Percentiles rank a stretch among this genome's conserved stretches.
phyloP scores from a whole-genome alignment of 2,113 vertebrate species.

The Phaetusa simplex region DNA sequence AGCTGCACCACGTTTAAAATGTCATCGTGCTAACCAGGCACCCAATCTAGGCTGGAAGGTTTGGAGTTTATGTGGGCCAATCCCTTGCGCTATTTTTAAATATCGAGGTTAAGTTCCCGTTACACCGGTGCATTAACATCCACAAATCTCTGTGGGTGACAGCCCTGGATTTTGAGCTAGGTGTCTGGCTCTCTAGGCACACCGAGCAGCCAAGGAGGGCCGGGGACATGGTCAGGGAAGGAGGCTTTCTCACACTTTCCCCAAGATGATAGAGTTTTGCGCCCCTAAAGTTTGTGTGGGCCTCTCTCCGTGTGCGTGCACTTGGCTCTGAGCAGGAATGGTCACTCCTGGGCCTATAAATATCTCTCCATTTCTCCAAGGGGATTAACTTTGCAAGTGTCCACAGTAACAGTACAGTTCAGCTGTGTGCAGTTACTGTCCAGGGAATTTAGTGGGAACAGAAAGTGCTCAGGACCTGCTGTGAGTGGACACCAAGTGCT shows the following conservation, averaged over 20 bases:
- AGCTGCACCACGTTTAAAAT: neutral
- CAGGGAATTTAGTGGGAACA: neutral
- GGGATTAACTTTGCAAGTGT: neutral
- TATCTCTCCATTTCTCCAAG: neutral
- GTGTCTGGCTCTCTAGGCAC: neutral
- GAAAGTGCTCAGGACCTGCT: neutral
- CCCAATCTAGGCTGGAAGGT: neutral
- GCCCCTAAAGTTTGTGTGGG: too few species aligned
- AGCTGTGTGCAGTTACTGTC: neutral
- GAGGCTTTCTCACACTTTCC: neutral
- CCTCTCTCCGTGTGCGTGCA: neutral
- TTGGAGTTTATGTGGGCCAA: neutral
- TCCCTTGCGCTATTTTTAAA: constrained; percentile 38
- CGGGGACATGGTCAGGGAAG: neutral
- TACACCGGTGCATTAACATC: neutral
- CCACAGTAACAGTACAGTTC: neutral
- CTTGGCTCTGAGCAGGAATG: neutral
- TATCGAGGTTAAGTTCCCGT: neutral
- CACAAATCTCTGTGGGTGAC: neutral
- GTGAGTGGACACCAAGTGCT: neutral
- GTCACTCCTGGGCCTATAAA: neutral
- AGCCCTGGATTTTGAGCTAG: neutral
- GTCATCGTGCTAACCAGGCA: neutral
- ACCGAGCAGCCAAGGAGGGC: neutral
- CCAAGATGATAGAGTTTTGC: neutral